phyloP scores from a whole-genome alignment of 2,113 vertebrate genomes.

The Spheniscus mendiculus region DNA sequence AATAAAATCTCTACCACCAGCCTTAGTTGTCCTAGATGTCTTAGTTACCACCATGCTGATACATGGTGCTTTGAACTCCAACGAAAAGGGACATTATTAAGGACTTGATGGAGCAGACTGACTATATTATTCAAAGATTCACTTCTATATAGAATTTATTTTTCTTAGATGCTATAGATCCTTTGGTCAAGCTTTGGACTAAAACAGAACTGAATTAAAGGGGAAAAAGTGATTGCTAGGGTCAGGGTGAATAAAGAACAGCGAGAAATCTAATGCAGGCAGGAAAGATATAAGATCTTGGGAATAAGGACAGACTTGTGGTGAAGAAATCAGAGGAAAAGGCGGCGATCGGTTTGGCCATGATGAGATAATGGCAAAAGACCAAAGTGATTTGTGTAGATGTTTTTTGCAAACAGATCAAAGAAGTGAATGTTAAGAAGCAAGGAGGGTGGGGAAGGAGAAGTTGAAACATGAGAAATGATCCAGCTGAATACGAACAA shows the following conservation, averaged over 20 bases:
- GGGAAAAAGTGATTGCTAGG: neutral
- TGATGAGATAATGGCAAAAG: neutral
- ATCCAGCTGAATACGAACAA: neutral
- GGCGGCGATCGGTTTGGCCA: neutral
- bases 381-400: neutral
- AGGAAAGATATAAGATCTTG: neutral
- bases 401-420: neutral
- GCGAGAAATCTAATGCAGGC: fast-evolving
- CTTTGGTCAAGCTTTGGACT: neutral
- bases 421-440: neutral
- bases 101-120: neutral
- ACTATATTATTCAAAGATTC: neutral
- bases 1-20: neutral
- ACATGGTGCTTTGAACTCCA: neutral
- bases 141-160: neutral
- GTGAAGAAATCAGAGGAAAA: neutral
- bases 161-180: neutral
- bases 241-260: neutral
- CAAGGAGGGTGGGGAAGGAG: fast-evolving
- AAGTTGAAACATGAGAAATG: neutral
- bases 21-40: neutral
- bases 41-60: neutral
- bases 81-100: neutral
- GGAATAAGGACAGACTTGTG: neutral
- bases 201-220: neutral